phyloP scores from a whole-genome alignment of 2,113 vertebrate genomes.

The Taurulus bubalis region DNA sequence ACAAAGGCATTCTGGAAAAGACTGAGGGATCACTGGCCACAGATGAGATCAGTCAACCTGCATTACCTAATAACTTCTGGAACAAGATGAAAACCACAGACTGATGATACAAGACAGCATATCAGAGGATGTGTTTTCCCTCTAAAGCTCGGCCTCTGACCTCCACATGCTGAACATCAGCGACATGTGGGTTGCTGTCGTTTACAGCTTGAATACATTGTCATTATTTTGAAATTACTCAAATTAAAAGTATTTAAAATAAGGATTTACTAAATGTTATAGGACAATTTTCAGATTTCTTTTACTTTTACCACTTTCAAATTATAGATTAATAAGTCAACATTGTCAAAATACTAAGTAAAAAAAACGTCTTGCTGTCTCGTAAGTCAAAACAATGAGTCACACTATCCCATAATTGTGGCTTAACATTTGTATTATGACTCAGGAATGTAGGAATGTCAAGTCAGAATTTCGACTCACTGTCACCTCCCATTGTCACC shows the following conservation, averaged over 20 bases:
- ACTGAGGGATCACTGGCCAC: constrained; percentile 13
- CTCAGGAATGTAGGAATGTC: no score
- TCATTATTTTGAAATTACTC: neutral
- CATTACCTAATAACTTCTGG: constrained; percentile 10
- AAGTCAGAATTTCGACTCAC: neutral
- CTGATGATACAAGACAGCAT: constrained; percentile 25
- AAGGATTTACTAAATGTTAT: no score
- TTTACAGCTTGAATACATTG: constrained; percentile 15
- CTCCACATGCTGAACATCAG: constrained; percentile 18
- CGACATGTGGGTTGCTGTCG: constrained; percentile 30
- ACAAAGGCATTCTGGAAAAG: constrained; percentile 4
- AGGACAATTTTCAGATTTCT: no score
- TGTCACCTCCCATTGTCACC: neutral
- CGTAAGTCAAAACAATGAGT: neutral
- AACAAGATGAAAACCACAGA: constrained; percentile 1
- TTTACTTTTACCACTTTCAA: neutral
- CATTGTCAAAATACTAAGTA: neutral
- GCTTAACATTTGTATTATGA: neutral
- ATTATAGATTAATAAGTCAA: neutral
- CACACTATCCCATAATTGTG: neutral
- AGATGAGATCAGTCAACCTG: constrained; percentile 21
- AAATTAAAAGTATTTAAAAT: neutral
- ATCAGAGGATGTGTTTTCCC: constrained; percentile 16
- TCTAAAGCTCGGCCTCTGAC: constrained; percentile 11
- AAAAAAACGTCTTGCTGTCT: neutral